Evolutionary conservation across 2,888 invertebrate species (phyloP).

Genomic region (Epinotia nisella): DNA sequence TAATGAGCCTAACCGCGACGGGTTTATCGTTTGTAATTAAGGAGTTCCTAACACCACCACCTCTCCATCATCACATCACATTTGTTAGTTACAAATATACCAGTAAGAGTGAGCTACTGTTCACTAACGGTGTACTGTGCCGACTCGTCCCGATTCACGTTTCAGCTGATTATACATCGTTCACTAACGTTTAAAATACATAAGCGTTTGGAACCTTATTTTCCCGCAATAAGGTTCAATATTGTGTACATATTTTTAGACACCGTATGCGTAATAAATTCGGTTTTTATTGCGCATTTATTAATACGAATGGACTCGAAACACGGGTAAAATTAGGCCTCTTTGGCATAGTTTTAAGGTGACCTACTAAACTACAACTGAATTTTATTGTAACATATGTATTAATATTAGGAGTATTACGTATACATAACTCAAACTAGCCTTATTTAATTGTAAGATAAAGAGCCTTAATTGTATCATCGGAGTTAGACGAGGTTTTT

Average conservation of each 20-base stretch:
- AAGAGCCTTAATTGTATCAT: no score
- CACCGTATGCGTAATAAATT: conserved; percentile 15
- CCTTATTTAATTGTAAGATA: no score
- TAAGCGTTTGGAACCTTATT: not conserved
- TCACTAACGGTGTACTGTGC: conserved; percentile 2
- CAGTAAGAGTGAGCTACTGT: conserved; percentile 1
- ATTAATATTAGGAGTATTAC: no score
- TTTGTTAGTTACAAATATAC: no score
- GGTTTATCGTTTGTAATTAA: no score
- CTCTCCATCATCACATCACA: no score
- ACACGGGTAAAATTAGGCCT: not conserved
- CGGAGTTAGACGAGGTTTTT: no score
- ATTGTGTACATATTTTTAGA: not conserved
- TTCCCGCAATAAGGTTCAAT: not conserved
- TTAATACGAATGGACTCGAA: conserved; percentile 25
- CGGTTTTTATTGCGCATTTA: conserved; percentile 41
- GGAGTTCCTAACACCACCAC: no score
- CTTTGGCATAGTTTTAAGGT: conserved; percentile 4
- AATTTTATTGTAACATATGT: not conserved
- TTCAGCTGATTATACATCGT: conserved; percentile 43
- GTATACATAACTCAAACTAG: no score
- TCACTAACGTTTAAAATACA: not conserved
- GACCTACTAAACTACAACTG: not conserved
- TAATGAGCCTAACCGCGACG: no score
- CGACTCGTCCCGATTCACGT: conserved; percentile 27